Evolutionary conservation across 2,888 invertebrate genomes (phyloP).

Genomic region (Molorchus minor): DNA sequence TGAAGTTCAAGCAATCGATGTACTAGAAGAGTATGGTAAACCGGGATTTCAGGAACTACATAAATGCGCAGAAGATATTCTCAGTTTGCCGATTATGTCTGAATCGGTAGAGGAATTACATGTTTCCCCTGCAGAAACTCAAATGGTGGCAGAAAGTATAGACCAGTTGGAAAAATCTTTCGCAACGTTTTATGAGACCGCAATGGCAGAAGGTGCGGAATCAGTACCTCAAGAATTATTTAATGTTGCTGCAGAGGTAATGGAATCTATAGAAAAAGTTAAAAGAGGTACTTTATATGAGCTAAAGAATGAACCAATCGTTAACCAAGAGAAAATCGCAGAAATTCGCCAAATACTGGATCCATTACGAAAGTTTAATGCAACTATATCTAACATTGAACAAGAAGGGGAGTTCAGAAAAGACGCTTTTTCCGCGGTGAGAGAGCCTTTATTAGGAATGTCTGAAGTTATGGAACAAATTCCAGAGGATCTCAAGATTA

Average conservation of each 20-base stretch:
- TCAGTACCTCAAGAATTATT: conserved; percentile 51
- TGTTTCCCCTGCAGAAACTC: conserved; percentile 40
- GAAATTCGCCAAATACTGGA: conserved; percentile 52
- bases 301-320: conserved; percentile 40
- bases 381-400: conserved; percentile 47
- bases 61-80: conserved; percentile 53
- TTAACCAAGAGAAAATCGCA: conserved; percentile 50
- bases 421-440: conserved; percentile 44
- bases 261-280: conserved; percentile 54
- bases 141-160: conserved; percentile 50
- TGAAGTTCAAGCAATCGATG: conserved; percentile 47
- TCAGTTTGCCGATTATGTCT: conserved; percentile 52
- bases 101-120: conserved; percentile 40
- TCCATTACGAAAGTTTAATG: conserved; percentile 52
- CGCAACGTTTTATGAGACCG: conserved; percentile 51
- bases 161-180: conserved; percentile 53
- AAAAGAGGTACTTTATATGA: conserved; percentile 49
- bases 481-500: conserved; percentile 48
- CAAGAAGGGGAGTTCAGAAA: conserved; percentile 44
- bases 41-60: conserved; percentile 51
- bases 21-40: conserved; percentile 37
- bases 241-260: conserved; percentile 54
- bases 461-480: conserved; percentile 50
- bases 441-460: conserved; percentile 53
- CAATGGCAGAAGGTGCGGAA: conserved; percentile 47